phyloP scores from a whole-genome alignment of 2,888 invertebrate genomes.

The Erebia ligea region DNA sequence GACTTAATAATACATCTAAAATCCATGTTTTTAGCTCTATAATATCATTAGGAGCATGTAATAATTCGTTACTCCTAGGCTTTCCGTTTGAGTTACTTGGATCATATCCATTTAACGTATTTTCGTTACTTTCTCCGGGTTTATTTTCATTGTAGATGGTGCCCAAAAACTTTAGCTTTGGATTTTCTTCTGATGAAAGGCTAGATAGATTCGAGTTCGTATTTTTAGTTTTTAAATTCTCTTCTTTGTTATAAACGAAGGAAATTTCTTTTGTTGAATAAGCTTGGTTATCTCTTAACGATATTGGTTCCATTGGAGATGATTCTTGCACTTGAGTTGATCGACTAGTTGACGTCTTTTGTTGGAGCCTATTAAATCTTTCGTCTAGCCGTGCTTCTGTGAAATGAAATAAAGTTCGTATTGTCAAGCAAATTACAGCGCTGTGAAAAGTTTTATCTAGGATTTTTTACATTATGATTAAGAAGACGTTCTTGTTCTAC shows the following conservation, averaged over 20 bases:
- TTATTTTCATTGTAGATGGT: slow-evolving; percentile 27
- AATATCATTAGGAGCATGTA: neutral
- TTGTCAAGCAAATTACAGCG: neutral
- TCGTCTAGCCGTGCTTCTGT: slow-evolving; percentile 58
- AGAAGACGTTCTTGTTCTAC: too few relatives aligned
- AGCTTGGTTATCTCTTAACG: slow-evolving; percentile 20
- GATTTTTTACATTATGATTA: too few relatives aligned
- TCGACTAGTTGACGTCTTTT: slow-evolving; percentile 49
- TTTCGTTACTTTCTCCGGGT: slow-evolving; percentile 10
- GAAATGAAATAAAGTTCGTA: slow-evolving; percentile 35
- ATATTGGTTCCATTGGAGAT: slow-evolving; percentile 39
- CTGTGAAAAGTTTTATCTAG: too few relatives aligned
- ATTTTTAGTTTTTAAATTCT: slow-evolving; percentile 44
- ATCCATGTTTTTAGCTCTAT: slow-evolving; percentile 26
- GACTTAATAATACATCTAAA: slow-evolving; percentile 31
- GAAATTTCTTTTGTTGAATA: slow-evolving; percentile 46
- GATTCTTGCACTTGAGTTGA: slow-evolving; percentile 52
- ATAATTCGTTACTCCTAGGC: neutral
- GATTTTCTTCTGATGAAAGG: slow-evolving; percentile 29
- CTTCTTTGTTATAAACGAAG: slow-evolving; percentile 51
- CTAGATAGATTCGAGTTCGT: slow-evolving; percentile 31
- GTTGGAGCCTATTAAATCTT: slow-evolving; percentile 48
- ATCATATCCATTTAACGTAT: slow-evolving; percentile 10
- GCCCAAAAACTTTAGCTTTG: slow-evolving; percentile 35
- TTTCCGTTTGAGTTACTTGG: neutral